Evolutionary conservation across 92 coral and sea anemone species (phyloP), one percentile per base, ranked within the genome.

Genomic region (Parazoanthus darwini): DNA sequence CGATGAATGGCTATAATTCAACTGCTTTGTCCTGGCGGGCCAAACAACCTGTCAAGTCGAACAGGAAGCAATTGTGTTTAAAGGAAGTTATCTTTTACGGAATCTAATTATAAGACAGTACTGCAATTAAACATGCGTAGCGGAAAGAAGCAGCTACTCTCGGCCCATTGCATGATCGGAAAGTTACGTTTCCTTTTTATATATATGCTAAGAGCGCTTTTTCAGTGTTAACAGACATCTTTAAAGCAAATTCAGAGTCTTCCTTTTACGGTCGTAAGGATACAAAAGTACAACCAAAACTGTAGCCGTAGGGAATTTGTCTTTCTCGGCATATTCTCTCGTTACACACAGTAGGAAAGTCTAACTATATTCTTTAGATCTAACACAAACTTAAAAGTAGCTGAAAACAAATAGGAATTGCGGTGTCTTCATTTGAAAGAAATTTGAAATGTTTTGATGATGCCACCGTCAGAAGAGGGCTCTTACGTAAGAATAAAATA

Each of bases 61-160:
- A n/a, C 36, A 82, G 75, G 86, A 63, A 10, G 16, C 79, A 37
- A 66, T 84, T 70, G 87, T 84, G 39, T 46, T 84, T 18, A 84
- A 71, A 50, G 78, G 79, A 72, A 67, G 77, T 70, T 70, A 63
- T 63, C 70, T 63, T 63, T 63, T 63, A 22, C 26, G 3, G 70
- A 18, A 63, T 9, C 70, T 63, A 63, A 63, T 63, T 18, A 63
- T 63, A 63, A 63, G 16, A 63, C 70, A 63, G 70, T 63, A 63
- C 70, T 63, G 26, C 22, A 63, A 63, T 63, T 63, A 22, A 29
- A 63, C 70, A 18, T 20, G 1, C 16, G 70, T 14, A 18, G 70
- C 70, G 70, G 70, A 63, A 63, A 63, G 25, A 63, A 20, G 70
- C 70, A 7, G 70, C 22, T 63, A 63, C 22, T 18, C 26, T n/a